Evolutionary conservation across 2,797 vertebrate genomes (phyloP).

Genomic region (Tadarida brasiliensis): DNA sequence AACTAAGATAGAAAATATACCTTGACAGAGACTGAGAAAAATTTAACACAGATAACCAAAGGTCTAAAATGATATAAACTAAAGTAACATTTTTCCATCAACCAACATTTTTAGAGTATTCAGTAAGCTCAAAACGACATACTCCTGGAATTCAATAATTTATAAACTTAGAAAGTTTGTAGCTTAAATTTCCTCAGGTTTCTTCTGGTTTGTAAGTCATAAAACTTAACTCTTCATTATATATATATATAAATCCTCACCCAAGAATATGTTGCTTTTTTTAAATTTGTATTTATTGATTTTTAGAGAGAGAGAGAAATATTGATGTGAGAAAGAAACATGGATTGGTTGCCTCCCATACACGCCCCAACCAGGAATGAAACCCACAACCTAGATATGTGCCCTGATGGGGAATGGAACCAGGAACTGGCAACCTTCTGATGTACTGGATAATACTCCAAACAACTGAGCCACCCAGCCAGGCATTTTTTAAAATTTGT

Average conservation of each 20-base stretch:
- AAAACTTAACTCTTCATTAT: conserved; percentile 12
- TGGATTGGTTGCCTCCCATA: neutral
- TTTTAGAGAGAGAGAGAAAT: neutral
- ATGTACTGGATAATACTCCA: neutral
- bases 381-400: neutral
- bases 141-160: neutral
- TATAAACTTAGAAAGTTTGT: neutral
- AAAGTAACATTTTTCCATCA: conserved; percentile 33
- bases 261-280: neutral
- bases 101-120: neutral
- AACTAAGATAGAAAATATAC: conserved; percentile 56
- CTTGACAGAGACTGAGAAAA: conserved; percentile 2
- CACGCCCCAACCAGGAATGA: neutral
- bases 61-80: conserved; percentile 20
- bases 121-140: neutral
- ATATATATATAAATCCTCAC: neutral
- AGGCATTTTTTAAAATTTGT: neutral
- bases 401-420: neutral
- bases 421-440: neutral
- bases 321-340: too few species aligned
- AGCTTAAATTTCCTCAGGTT: neutral
- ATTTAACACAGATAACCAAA: conserved; percentile 8
- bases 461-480: neutral
- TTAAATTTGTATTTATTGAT: neutral
- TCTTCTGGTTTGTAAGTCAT: neutral